Base-by-base conservation (phyloP, 2,888 invertebrate species). In the Glyphotaelius pellucidus region DNA sequence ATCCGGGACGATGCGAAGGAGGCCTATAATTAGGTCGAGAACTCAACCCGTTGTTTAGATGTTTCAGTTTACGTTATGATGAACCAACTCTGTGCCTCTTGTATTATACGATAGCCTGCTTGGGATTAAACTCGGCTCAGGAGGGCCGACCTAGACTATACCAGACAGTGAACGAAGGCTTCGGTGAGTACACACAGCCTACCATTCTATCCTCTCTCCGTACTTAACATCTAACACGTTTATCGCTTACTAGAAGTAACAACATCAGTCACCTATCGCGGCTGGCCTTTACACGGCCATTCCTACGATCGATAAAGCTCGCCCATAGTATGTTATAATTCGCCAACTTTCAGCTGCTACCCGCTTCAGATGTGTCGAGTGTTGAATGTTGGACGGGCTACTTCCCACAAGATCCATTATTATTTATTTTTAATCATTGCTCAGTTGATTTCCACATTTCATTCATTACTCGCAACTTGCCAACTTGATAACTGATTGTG, bases 41-140 rank as follows among this genome's bases (percentile, higher is more conserved):
- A 91, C 91, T 91, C 90, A 85, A 89, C 52, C 89, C 83, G 92
- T 86, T 90, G 86, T 90, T 92, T 92, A 90, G 92, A 91, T 86
- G 92, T 91, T 90, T 85, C 91, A 90, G 80, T 90, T 90, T 84
- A 90, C 86, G 90, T 92, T 92, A 92, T 83, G 92, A 92, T 90
- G 92, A 92, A 90, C 89, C 91, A 83, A 86, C 91, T 86, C 91
- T 91, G 92, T 92, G 92, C 92, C 92, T 92, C 91, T 92, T 86
- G 87, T 90, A 87, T 91, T 92, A 86, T 92, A 89, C 91, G 92
- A 89, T 92, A 92, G 79, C 92, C 91, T 91, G 92, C 91, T 91
- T 92, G 92, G 92, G 92, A 92, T 92, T 91, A 90, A 52, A 85
- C 89, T 91, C 90, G 87, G 80, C 84, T 79, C 85, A 90, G 92